Conservation (phyloP, 2,113 vertebrate species). For the Mirza zaza region DNA sequence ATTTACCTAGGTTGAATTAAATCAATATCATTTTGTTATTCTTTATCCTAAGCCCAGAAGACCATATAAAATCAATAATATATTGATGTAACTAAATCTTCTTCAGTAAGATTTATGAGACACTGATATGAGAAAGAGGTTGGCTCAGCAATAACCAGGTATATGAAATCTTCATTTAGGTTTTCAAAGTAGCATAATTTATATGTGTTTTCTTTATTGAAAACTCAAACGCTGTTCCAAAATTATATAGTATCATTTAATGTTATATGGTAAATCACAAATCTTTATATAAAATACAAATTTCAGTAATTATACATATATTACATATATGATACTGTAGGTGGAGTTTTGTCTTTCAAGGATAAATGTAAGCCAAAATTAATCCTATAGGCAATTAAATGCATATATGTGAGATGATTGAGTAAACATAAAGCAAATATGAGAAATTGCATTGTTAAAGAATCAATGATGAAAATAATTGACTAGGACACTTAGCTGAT, state of each 20-base stretch:
- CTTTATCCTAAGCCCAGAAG: slow-evolving; percentile 76
- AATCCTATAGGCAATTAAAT: background rate
- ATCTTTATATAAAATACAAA: background rate
- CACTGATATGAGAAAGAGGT: slow-evolving; percentile 36
- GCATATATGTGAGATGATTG: background rate
- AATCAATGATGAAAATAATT: background rate
- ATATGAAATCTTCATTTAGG: slow-evolving; percentile 75
- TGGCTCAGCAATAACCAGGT: slow-evolving; percentile 55
- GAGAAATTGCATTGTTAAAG: background rate
- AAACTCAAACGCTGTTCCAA: slow-evolving; percentile 29
- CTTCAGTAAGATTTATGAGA: slow-evolving; percentile 83
- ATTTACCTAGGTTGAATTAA: slow-evolving; percentile 75
- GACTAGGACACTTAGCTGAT: background rate
- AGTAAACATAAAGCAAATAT: background rate
- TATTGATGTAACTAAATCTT: slow-evolving; percentile 83
- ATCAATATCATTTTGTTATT: slow-evolving; percentile 84
- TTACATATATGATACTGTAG: background rate
- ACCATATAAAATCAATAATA: slow-evolving; percentile 79
- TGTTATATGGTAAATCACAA: background rate
- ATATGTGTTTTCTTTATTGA: slow-evolving; percentile 68
- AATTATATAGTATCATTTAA: background rate
- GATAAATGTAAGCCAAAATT: background rate
- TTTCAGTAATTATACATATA: background rate
- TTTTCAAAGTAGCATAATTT: slow-evolving; percentile 68
- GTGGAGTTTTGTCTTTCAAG: background rate